Percentiles rank a stretch among this genome's conserved stretches.
Evolutionary conservation across 2,888 invertebrate genomes (phyloP).

Genomic region (Taenaris catops): DNA sequence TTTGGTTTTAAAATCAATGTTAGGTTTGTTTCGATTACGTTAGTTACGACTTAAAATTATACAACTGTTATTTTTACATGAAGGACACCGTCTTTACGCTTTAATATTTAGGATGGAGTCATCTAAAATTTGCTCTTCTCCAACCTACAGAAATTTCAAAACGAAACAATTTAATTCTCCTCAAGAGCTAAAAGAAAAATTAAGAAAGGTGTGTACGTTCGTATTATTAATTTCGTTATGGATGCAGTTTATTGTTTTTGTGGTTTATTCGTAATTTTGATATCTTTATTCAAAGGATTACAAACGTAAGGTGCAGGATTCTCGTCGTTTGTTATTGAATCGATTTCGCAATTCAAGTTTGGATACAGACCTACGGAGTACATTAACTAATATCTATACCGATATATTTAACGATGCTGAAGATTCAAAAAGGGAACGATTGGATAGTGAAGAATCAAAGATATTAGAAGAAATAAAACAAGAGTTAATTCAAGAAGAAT

Average conservation of each 20-base stretch:
- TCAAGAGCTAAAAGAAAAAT: conserved; percentile 61
- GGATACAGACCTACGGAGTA: conserved; percentile 44
- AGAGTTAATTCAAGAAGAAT: conserved; percentile 63
- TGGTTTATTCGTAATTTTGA: background rate
- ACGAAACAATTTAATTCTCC: conserved; percentile 51
- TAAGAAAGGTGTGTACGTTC: conserved; percentile 55
- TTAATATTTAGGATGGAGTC: conserved; percentile 49
- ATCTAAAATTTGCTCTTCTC: conserved; percentile 37
- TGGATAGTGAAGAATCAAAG: conserved; percentile 51
- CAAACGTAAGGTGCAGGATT: conserved; percentile 56
- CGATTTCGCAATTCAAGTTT: conserved; percentile 43
- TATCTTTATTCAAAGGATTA: conserved; percentile 57
- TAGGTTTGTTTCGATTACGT: no score
- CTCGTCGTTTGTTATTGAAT: conserved; percentile 54
- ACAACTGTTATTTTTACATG: no score
- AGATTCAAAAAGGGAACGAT: conserved; percentile 13
- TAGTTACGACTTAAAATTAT: no score
- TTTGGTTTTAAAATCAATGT: no score
- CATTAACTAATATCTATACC: conserved; percentile 54
- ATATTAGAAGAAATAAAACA: conserved; percentile 53
- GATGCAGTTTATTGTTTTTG: background rate
- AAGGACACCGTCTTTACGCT: no score
- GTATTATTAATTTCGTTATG: background rate
- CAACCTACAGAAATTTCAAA: conserved; percentile 52
- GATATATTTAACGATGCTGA: conserved; percentile 43